Percentiles rank a stretch among this genome's conserved stretches.
Evolutionary conservation across 2,888 invertebrate genomes (phyloP).

Genomic region (Synergus itoensis): DNA sequence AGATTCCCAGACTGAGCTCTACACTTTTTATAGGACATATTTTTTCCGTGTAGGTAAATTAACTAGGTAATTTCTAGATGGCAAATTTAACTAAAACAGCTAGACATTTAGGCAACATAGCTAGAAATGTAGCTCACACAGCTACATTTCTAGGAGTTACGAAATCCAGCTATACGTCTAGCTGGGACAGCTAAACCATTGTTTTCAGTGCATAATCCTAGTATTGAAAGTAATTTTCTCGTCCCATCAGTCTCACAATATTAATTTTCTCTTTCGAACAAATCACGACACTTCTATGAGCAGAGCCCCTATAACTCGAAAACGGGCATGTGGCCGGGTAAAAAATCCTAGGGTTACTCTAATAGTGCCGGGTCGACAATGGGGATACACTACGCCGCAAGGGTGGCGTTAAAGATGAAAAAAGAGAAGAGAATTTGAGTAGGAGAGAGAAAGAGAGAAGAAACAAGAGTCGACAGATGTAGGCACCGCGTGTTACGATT

Average conservation of each 20-base stretch:
- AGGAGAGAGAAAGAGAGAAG: constrained; percentile 56
- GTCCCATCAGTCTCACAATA: constrained; percentile 6
- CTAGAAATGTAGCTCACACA: no score
- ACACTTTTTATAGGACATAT: no score
- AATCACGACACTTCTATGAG: constrained; percentile 58
- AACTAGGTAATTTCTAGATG: no score
- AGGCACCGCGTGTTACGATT: constrained; percentile 71
- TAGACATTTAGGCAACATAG: no score
- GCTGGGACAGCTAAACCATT: no score
- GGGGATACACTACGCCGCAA: constrained; percentile 44
- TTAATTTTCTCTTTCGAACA: constrained; percentile 30
- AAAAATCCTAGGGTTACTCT: constrained; percentile 67
- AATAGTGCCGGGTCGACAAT: constrained; percentile 58
- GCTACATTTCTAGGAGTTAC: no score
- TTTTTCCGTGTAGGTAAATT: no score
- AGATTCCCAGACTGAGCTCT: no score
- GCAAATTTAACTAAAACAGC: no score
- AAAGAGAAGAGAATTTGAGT: constrained; percentile 58
- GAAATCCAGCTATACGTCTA: no score
- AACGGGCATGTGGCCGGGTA: constrained; percentile 61
- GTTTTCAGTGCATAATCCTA: no score
- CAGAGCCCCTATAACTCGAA: constrained; percentile 54
- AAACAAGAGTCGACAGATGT: constrained; percentile 68
- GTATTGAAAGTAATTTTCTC: neutral
- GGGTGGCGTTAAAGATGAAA: constrained; percentile 53